Conservation (phyloP, 2,797 vertebrate species). For the Sparus aurata region DNA sequence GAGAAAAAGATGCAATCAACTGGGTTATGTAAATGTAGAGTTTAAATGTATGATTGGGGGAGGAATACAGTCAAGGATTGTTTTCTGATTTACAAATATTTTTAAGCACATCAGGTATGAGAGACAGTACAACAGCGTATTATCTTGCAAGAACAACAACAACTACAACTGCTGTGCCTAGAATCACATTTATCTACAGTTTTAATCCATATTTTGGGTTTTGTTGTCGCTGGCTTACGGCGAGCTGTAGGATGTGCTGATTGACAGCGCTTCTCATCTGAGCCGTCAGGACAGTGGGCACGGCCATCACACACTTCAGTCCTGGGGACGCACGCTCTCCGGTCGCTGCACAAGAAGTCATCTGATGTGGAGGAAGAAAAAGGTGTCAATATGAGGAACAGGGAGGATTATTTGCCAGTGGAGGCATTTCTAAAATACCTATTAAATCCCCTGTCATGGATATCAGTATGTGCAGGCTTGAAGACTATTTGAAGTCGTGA, state of each 20-base stretch:
- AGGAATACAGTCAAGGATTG: neutral
- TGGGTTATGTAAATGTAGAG: neutral
- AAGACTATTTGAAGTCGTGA: neutral
- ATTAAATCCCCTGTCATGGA: neutral
- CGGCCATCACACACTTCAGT: constrained; percentile 79
- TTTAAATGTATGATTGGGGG: neutral
- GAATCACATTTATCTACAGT: neutral
- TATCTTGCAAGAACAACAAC: neutral
- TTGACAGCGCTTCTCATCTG: constrained; percentile 81
- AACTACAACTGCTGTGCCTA: neutral
- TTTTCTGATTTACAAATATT: neutral
- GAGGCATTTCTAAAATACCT: neutral
- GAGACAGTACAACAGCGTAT: neutral
- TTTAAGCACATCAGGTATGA: neutral
- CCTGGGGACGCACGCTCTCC: constrained; percentile 70
- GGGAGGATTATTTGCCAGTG: neutral
- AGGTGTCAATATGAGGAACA: neutral
- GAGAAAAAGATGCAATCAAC: constrained; percentile 13
- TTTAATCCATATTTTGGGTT: neutral
- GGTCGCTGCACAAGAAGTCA: constrained; percentile 83
- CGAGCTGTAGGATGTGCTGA: neutral
- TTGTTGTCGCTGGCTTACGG: constrained; percentile 44
- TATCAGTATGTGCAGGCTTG: neutral
- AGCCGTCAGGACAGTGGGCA: constrained; percentile 80
- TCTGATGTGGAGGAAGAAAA: constrained; percentile 50